These are phyloP conservation scores for Ispidina lecontei DNA, from an alignment of 2,797 vertebrate genomes.

Conservation along the genomic window DNA sequence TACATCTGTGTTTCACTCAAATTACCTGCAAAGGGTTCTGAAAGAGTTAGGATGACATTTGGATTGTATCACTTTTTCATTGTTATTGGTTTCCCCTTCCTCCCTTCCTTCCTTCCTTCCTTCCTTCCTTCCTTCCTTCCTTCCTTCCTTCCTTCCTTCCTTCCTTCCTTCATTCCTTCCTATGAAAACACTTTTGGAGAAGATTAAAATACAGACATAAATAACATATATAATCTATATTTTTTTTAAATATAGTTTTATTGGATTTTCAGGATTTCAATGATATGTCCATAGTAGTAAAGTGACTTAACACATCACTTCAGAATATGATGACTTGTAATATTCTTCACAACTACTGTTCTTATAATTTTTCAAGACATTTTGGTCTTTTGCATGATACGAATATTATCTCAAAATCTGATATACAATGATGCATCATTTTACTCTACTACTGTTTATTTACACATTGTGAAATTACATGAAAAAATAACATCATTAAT, in stretches of 20 bases:
- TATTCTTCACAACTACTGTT: background rate
- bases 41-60: background rate
- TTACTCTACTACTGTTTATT: background rate
- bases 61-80: background rate
- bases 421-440: background rate
- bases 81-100: background rate
- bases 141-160: no score
- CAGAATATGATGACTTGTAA: background rate
- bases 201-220: background rate
- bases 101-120: no score
- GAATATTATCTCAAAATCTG: background rate
- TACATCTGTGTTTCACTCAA: background rate
- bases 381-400: background rate
- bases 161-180: background rate
- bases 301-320: rapidly evolving
- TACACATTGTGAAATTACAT: background rate
- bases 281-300: background rate
- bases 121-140: no score
- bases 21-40: background rate
- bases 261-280: background rate
- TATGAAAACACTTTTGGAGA: background rate
- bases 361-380: background rate
- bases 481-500: background rate
- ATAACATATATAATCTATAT: background rate
- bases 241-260: background rate